Evolutionary conservation across 2,113 vertebrate species (phyloP).

Genomic region (Bubalus kerabau): DNA sequence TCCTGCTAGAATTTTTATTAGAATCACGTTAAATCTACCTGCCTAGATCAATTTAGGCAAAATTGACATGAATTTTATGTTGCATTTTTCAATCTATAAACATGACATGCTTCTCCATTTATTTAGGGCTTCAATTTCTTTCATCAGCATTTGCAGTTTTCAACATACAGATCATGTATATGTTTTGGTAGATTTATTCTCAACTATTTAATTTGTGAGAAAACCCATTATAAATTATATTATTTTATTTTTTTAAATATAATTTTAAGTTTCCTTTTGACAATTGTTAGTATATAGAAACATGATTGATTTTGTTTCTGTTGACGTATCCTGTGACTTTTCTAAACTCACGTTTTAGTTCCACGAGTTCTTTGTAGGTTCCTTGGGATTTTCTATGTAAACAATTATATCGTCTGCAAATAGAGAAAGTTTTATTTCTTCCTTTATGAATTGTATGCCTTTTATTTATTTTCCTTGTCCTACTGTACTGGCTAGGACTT

Average conservation of each 20-base stretch:
- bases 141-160: not conserved
- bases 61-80: not conserved
- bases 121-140: not conserved
- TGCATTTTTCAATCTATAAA: not conserved
- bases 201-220: not conserved
- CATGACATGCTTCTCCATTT: not conserved
- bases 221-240: not conserved
- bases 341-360: not conserved
- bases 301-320: not conserved
- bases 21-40: not conserved
- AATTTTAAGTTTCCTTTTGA: not conserved
- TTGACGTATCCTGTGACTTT: not conserved
- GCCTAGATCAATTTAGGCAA: not conserved
- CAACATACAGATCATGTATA: not conserved
- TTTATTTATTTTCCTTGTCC: slow-evolving; percentile 2
- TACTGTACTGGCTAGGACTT: not conserved
- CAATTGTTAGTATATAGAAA: not conserved
- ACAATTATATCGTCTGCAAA: not conserved
- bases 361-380: not conserved
- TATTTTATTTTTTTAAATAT: not conserved
- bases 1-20: not conserved
- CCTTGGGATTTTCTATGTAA: not conserved
- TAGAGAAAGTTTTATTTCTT: not conserved
- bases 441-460: not conserved
- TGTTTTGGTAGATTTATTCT: not conserved